Evolutionary conservation across 2,113 vertebrate species (phyloP).

Genomic region (Halichoerus grypus): DNA sequence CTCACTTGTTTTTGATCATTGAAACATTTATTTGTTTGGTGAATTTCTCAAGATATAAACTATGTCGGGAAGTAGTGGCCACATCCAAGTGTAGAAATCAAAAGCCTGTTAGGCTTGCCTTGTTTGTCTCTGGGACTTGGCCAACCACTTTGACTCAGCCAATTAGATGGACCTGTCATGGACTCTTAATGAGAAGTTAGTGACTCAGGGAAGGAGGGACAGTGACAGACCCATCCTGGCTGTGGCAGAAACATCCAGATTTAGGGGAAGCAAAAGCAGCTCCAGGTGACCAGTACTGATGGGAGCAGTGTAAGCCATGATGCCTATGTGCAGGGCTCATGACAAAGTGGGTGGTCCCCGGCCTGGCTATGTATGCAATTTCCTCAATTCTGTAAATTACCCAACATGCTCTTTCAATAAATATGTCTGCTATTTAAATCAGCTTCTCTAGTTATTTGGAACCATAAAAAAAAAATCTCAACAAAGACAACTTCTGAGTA

Average conservation of each 20-base stretch:
- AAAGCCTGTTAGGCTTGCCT: neutral
- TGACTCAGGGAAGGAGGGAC: neutral
- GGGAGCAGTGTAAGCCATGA: fast-evolving
- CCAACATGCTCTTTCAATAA: neutral
- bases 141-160: neutral
- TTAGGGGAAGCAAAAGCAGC: fast-evolving
- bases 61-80: neutral
- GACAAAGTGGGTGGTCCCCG: neutral
- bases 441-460: neutral
- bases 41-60: neutral
- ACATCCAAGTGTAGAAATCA: neutral
- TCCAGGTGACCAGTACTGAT: too few relatives aligned
- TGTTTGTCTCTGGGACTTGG: neutral
- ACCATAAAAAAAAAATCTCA: neutral
- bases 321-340: neutral
- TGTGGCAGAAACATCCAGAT: neutral
- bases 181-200: neutral
- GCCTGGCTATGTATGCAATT: neutral
- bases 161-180: neutral
- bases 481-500: neutral
- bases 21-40: neutral
- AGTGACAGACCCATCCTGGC: too few relatives aligned
- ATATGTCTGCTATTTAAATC: neutral
- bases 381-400: neutral
- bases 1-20: neutral